These are phyloP conservation scores for Tyrannus savana DNA, from an alignment of 2,113 vertebrate genomes.

Conservation along the genomic window DNA sequence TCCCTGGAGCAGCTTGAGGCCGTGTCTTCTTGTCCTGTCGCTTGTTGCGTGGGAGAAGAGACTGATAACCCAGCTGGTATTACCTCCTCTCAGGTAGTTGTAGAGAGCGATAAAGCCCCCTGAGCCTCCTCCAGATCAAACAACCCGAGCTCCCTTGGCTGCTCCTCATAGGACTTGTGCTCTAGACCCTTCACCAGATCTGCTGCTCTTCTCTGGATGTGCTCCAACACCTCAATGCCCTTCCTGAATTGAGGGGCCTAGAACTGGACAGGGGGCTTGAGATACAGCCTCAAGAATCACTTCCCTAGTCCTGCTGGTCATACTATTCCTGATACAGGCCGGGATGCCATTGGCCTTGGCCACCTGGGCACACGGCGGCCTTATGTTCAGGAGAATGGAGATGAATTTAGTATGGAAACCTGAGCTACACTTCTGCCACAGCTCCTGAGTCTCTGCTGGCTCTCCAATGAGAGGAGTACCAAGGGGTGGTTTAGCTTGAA, in stretches of 20 bases:
- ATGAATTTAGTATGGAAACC: background rate
- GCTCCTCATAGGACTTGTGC: background rate
- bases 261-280: fast-evolving
- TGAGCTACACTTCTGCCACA: fast-evolving
- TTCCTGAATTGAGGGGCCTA: background rate
- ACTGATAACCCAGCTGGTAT: fast-evolving
- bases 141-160: background rate
- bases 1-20: no score
- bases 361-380: fast-evolving
- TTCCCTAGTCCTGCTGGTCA: background rate
- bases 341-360: background rate
- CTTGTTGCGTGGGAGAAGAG: background rate
- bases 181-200: background rate
- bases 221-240: fast-evolving
- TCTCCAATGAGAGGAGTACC: background rate
- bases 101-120: fast-evolving
- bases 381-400: background rate
- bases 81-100: fast-evolving
- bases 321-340: background rate
- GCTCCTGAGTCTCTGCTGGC: background rate
- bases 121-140: background rate
- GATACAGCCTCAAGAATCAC: background rate
- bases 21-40: background rate
- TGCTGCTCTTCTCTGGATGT: fast-evolving
- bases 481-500: background rate